These are phyloP conservation scores for Antechinus flavipes DNA, from an alignment of 2,113 vertebrate species.

Conservation along the genomic window DNA sequence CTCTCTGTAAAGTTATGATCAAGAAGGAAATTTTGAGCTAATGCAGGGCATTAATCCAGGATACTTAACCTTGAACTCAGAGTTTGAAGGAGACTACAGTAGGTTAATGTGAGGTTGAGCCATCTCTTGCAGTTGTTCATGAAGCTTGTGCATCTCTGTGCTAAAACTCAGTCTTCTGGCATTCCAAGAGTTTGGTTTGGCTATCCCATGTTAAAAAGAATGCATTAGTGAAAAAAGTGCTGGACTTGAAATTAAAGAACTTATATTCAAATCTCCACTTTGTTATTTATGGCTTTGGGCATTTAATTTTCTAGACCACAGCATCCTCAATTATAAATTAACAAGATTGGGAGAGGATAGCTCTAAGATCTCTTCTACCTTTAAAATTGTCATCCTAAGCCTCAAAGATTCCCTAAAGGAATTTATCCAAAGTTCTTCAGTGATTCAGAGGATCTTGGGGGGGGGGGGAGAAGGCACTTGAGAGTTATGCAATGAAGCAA, in stretches of 20 bases:
- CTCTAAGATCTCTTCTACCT: not conserved
- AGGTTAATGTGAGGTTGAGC: slow-evolving; percentile 57
- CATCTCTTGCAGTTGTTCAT: slow-evolving; percentile 44
- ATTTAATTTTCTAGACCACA: not conserved
- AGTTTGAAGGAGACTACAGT: not conserved
- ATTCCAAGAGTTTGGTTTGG: not conserved
- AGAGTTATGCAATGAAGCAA: accelerated
- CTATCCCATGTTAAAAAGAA: not conserved
- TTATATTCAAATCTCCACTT: not conserved
- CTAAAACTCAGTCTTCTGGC: not conserved
- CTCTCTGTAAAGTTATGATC: slow-evolving; percentile 46
- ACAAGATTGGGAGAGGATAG: not conserved
- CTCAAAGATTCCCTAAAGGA: not conserved
- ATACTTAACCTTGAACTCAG: not conserved
- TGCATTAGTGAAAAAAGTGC: not conserved
- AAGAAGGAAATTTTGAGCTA: slow-evolving; percentile 39
- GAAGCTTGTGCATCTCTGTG: not conserved
- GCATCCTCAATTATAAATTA: not conserved
- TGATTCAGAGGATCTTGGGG: not conserved
- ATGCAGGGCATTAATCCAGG: not conserved
- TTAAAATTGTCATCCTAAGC: not conserved
- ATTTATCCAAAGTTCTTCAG: too few relatives aligned
- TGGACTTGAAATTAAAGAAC: not conserved
- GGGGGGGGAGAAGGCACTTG: not conserved
- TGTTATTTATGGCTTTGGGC: not conserved